Percentiles rank a stretch among this genome's conserved stretches.
phyloP scores from a whole-genome alignment of 2,888 invertebrate species.

The Plagodis dolabraria region DNA sequence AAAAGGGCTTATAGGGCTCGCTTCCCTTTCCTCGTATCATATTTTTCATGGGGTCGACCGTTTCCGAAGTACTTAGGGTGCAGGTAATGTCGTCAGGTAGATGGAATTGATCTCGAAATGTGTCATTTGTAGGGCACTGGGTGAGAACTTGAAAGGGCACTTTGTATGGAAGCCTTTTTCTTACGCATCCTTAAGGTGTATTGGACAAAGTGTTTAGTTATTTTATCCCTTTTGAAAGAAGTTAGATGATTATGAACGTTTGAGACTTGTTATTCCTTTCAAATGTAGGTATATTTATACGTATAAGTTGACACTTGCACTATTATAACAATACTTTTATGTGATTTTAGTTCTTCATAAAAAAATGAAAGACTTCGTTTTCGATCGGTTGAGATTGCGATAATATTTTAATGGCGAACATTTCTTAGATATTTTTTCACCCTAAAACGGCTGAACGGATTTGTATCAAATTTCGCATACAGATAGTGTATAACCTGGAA shows the following conservation, averaged over 20 bases:
- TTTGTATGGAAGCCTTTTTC: constrained; percentile 3
- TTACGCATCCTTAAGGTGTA: neutral
- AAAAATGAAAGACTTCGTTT: no score
- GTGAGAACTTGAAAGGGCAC: constrained; percentile 8
- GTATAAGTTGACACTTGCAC: no score
- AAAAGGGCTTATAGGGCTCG: constrained; percentile 73
- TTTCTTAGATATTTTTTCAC: no score
- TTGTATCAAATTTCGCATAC: no score
- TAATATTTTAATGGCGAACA: no score
- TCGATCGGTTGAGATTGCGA: no score
- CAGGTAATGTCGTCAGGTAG: constrained; percentile 28
- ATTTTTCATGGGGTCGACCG: constrained; percentile 73
- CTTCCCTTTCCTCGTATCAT: constrained; percentile 70
- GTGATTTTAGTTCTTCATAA: no score
- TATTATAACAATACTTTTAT: no score
- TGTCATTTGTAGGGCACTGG: constrained; percentile 24
- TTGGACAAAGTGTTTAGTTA: neutral
- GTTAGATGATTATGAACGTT: neutral
- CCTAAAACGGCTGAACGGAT: no score
- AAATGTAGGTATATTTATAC: no score
- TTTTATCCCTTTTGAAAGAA: neutral
- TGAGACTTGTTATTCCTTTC: neutral
- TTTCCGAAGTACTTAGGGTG: constrained; percentile 67
- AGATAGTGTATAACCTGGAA: no score
- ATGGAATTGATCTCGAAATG: constrained; percentile 27